Percentiles rank a stretch among this genome's conserved stretches.
Conservation (phyloP, 2,888 invertebrate species). For the Theretra japonica region DNA sequence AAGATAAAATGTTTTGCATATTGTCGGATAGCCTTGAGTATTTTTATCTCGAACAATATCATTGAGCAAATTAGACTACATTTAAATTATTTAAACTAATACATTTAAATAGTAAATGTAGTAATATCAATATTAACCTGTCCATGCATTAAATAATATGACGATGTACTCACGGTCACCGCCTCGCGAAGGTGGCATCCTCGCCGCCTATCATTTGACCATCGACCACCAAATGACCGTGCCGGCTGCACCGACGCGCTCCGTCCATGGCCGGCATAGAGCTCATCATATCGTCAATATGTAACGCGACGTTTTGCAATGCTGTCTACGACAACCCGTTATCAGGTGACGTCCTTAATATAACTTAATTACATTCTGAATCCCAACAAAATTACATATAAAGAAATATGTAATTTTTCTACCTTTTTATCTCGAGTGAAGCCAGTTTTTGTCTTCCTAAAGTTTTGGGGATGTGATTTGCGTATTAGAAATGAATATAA, state of each 20-base stretch:
- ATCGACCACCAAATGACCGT: conserved; percentile 37
- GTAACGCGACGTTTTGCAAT: conserved; percentile 74
- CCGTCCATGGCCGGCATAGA: conserved; percentile 69
- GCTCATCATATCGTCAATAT: conserved; percentile 72
- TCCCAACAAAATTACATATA: too few relatives aligned
- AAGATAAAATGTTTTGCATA: too few relatives aligned
- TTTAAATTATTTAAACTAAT: too few relatives aligned
- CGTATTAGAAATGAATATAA: too few relatives aligned
- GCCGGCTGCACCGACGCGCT: conserved; percentile 24
- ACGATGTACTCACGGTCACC: conserved; percentile 22
- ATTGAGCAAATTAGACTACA: too few relatives aligned
- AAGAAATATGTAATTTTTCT: too few relatives aligned
- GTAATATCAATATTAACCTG: conserved; percentile 38
- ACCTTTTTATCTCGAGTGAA: too few relatives aligned
- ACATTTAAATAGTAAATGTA: too few relatives aligned
- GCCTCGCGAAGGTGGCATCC: conserved; percentile 35
- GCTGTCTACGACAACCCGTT: conserved; percentile 61
- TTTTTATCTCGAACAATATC: too few relatives aligned
- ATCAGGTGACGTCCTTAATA: conserved; percentile 45
- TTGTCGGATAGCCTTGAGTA: too few relatives aligned
- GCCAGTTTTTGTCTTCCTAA: too few relatives aligned
- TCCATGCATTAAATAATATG: conserved; percentile 47
- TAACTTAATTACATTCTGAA: not conserved
- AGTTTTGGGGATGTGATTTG: too few relatives aligned
- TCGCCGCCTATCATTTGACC: conserved; percentile 35